Base-by-base conservation (phyloP, 2,888 invertebrate species). In the Crioceris asparagi region DNA sequence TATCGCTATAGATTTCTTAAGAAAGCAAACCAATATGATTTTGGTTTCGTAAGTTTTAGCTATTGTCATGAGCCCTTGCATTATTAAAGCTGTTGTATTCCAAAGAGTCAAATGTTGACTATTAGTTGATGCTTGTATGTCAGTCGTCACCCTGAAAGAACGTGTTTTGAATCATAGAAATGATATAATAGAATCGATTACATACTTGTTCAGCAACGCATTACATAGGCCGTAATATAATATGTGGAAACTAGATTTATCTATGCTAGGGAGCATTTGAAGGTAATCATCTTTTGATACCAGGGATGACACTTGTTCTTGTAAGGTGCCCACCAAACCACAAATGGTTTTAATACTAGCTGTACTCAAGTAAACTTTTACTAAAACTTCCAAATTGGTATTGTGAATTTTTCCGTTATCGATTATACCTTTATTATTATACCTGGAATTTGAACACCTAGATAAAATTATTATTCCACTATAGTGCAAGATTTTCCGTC, bases 171-270 rank as follows among this genome's bases (percentile, higher is more conserved):
- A 25, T 11, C 25, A 3, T 11, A 6, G n/a, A 4, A 11, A 6
- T 25, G 25, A 12, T 11, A 25, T 25, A 11, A 12, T 6, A 25
- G 25, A 6, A 11, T 4, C 6, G 6, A 12, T n/a, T 4, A 18
- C 17, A 27, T 36, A 44, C 44, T 40, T 68, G 42, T 69, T 71
- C 23, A 74, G 67, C 7, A 83, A 55, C 7, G 75, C 71, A 43
- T 68, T 68, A 36, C 80, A 81, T 1, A 84, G 51, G 42, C 75
- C 75, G 47, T 76, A 72, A 50, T 75, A 82, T 3, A 85, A 60
- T 46, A 83, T 63, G 6, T 77, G 71, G 51, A 84, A 83, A 56
- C 75, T 82, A 1, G 61, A 62, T 58, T 76, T 80, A 46, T 71
- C 76, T 34, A 86, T 74, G 36, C 78, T 74, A 17, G 74, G 73